Percentiles rank a stretch among this genome's conserved stretches.
Conservation (phyloP, 2,113 vertebrate species). For the Rhabdornis inornatus region DNA sequence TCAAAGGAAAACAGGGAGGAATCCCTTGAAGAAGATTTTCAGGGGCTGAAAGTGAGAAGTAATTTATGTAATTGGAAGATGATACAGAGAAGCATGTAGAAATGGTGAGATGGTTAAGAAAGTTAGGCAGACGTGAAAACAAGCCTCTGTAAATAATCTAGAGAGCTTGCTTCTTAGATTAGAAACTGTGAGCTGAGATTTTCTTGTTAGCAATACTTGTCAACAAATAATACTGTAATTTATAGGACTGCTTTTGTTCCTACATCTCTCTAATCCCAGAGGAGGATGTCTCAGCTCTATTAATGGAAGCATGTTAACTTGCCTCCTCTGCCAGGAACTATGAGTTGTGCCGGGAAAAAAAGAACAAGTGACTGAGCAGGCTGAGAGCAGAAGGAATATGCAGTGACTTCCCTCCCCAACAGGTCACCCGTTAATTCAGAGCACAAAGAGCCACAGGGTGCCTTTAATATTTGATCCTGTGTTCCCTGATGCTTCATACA, state of each 20-base stretch:
- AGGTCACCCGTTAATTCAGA: not conserved
- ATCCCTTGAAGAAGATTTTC: not conserved
- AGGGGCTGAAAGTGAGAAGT: not conserved
- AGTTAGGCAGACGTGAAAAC: not conserved
- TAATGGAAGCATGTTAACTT: not conserved
- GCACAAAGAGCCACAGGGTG: not conserved
- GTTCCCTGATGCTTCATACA: not conserved
- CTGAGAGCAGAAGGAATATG: not conserved
- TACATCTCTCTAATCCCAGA: not conserved
- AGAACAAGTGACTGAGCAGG: not conserved
- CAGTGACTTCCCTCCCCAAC: not conserved
- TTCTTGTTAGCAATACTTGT: not conserved
- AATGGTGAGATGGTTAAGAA: not conserved
- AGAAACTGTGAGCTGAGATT: not conserved
- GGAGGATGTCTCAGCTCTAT: not conserved
- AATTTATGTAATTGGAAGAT: not conserved
- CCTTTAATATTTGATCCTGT: not conserved
- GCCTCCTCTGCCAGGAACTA: not conserved
- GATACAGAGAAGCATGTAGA: not conserved
- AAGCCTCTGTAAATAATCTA: not conserved
- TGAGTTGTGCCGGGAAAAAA: not conserved
- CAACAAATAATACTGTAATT: not conserved
- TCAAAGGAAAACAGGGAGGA: not conserved
- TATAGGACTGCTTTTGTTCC: not conserved
- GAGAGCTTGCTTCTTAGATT: not conserved